These are phyloP conservation scores for Semotilus atromaculatus DNA, from an alignment of 2,797 vertebrate genomes.

Conservation along the genomic window DNA sequence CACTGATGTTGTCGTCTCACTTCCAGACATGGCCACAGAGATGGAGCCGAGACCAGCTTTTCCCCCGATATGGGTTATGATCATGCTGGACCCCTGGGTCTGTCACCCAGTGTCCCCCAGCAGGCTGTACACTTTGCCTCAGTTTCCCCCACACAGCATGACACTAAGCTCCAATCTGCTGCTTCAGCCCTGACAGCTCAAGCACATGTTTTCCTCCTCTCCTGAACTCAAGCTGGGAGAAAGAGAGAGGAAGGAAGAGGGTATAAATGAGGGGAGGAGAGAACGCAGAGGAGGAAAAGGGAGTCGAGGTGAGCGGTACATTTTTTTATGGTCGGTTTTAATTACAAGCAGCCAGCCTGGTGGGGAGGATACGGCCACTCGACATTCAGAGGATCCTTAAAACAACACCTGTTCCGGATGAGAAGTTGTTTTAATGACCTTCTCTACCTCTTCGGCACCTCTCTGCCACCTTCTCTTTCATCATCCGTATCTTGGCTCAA, in stretches of 20 bases:
- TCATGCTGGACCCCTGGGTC: slow-evolving; percentile 39
- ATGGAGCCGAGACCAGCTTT: slow-evolving; percentile 17
- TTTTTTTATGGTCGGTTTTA: slow-evolving; percentile 50
- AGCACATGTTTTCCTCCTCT: slow-evolving; percentile 43
- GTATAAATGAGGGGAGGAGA: slow-evolving; percentile 24
- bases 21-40: background rate
- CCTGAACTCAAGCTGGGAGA: slow-evolving; percentile 24
- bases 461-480: slow-evolving; percentile 20
- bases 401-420: slow-evolving; percentile 52
- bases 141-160: slow-evolving; percentile 42
- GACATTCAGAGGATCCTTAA: slow-evolving; percentile 37
- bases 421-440: slow-evolving; percentile 41
- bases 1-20: slow-evolving; percentile 17
- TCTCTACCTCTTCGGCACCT: slow-evolving; percentile 9
- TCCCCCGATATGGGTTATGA: slow-evolving; percentile 42
- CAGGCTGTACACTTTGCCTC: slow-evolving; percentile 40
- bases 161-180: slow-evolving; percentile 47
- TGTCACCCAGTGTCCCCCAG: slow-evolving; percentile 41
- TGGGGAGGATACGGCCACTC: slow-evolving; percentile 25
- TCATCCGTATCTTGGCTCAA: background rate
- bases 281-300: slow-evolving; percentile 4
- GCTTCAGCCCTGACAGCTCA: slow-evolving; percentile 44
- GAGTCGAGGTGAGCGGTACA: slow-evolving; percentile 6
- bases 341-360: slow-evolving; percentile 27
- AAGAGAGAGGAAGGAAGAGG: slow-evolving; percentile 10